Evolutionary conservation across 2,888 invertebrate genomes (phyloP).

Genomic region (Fragum sueziense): DNA sequence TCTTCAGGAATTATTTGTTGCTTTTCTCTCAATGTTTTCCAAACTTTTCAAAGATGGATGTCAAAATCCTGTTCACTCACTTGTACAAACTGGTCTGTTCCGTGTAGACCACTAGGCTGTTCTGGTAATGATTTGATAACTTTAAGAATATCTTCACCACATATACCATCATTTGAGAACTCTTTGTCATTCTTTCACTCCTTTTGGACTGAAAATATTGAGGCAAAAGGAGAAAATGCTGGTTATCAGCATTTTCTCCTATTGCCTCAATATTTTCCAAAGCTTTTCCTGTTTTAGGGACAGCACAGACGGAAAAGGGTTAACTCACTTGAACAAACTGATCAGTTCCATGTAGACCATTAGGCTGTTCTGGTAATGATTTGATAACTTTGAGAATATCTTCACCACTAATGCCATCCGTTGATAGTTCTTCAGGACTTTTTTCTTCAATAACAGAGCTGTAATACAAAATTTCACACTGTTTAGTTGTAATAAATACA

Average conservation of each 20-base stretch:
- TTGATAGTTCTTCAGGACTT: neutral
- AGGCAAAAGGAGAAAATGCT: slow-evolving; percentile 1
- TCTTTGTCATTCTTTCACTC: too few relatives aligned
- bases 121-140: slow-evolving; percentile 10
- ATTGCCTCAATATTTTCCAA: too few relatives aligned
- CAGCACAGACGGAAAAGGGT: neutral
- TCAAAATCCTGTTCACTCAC: neutral
- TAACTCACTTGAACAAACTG: neutral
- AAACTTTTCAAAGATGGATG: too few relatives aligned
- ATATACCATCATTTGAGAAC: neutral
- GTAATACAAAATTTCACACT: too few relatives aligned
- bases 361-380: slow-evolving; percentile 21
- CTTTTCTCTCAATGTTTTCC: neutral
- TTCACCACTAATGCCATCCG: slow-evolving; percentile 6
- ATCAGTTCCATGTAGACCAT: slow-evolving; percentile 21
- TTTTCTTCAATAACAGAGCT: slow-evolving; percentile 2
- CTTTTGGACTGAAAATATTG: too few relatives aligned
- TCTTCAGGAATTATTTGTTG: neutral
- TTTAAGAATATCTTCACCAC: slow-evolving; percentile 2
- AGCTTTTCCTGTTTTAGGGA: neutral
- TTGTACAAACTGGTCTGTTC: neutral
- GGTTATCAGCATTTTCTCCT: neutral
- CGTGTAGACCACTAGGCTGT: slow-evolving; percentile 19
- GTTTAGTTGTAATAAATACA: too few relatives aligned
- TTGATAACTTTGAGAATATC: neutral